Evolutionary conservation across 2,113 vertebrate species (phyloP), one percentile per base, ranked within the genome.

Genomic region (Hiodon tergisus): DNA sequence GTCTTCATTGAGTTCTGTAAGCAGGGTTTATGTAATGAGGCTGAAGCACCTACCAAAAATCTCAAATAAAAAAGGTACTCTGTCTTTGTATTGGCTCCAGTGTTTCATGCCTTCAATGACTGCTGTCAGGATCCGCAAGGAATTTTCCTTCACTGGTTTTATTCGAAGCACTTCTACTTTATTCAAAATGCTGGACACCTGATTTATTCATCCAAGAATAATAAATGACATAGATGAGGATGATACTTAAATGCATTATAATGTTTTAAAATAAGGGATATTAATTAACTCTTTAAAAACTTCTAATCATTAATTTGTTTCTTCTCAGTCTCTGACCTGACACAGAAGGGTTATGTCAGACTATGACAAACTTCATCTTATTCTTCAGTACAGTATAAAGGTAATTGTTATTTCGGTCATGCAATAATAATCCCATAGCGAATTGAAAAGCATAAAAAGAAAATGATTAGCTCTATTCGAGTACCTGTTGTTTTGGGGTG

Each of bases 41-140:
- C 67, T 58, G 46, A 71, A 65, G 3, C 71, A 84, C 94, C 83
- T 84, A 98, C 97, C 96, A 81, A 97, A 88, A 82, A 98, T 84
- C 89, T 99, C 95, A 90, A 97, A 98, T 17, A 98, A 79, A 63
- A 92, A 85, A 0, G 90, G 62, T 63, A 87, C 83, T 90, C 87
- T 94, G 76, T 91, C 87, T 78, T 89, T 76, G 68, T 91, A 95
- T 77, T 94, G 92, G 83, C 87, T 90, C 97, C 97, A 99, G 84
- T 95, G 91, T 85, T 86, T 97, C 94, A 98, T 89, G 71, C 95
- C 95, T 77, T 91, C 90, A 76, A 98, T 95, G 76, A 94, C 92
- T 75, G 92, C 88, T 76, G 94, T 94, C 83, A 98, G 67, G 81
- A 98, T 92, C 80, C 94, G 89, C 79, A 99, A 84, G 59, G 94